Evolutionary conservation across 1,140 invertebrate genomes (phyloP), one percentile per base, ranked within the genome.

Genomic region (Ephestia elutella): DNA sequence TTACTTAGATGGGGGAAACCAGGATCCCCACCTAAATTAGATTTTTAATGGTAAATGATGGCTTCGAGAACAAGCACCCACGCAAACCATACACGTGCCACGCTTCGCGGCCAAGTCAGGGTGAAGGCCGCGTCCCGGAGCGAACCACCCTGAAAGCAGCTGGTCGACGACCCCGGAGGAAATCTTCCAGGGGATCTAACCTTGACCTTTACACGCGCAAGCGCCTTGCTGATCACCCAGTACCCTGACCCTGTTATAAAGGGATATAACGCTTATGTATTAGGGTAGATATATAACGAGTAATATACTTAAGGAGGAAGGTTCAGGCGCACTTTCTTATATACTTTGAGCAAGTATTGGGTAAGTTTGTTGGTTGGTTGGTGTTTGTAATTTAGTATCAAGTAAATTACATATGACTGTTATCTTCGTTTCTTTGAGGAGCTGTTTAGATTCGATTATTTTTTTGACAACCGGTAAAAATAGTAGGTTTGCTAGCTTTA

Each of bases 161-260:
- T 60, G 82, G 81, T 68, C 76, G 62, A 72, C 73, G 82, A 84
- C 79, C 82, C 75, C 73, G 63, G 66, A 75, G 73, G 78, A 83
- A 87, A 86, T 84, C 81, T 87, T 86, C 82, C 81, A 83, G 80
- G 80, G 81, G 66, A 70, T 58, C 71, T 73, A 76, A 80, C 84
- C 84, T 82, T 87, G 82, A 87, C 73, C 84, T 84, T 84, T 84
- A 74, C 59, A 67, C 84, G 84, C 84, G 84, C 85, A 84, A 62
- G 85, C 85, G 85, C 82, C 54, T 65, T 79, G 51, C 69, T 66
- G 58, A 49, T 77, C 64, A 74, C 73, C 70, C 71, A 75, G 71
- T 85, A 78, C 77, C 82, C 80, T 86, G 80, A 84, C 82, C 80
- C 75, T 78, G 73, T 78, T 83, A 79, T 68, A 60, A 77, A 82